phyloP scores from a whole-genome alignment of 2,113 vertebrate species.

The Bufo gargarizans region DNA sequence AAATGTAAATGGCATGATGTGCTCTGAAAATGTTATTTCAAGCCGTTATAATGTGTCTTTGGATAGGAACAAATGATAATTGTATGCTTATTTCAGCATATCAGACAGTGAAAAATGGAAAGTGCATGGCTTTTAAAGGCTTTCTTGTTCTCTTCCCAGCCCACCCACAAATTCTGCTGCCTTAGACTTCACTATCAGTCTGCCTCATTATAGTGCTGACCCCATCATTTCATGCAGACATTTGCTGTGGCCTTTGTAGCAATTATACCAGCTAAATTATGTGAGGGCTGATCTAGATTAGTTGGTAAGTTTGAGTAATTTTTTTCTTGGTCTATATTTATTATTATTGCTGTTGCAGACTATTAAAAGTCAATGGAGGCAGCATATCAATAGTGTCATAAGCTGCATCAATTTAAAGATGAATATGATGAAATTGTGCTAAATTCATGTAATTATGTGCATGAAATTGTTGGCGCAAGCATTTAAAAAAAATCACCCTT shows the following conservation, averaged over 20 bases:
- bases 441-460: no score
- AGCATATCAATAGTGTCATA: not conserved
- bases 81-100: not conserved
- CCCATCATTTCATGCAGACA: not conserved
- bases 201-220: not conserved
- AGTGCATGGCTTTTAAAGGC: not conserved
- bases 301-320: not conserved
- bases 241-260: not conserved
- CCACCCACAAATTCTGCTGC: not conserved
- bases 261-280: conserved; percentile 8
- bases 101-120: not conserved
- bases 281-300: not conserved
- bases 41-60: not conserved
- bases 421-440: not conserved
- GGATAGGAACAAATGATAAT: not conserved
- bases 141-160: not conserved
- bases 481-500: no score
- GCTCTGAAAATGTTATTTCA: not conserved
- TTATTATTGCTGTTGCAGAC: not conserved
- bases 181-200: not conserved
- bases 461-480: no score
- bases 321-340: not conserved
- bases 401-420: not conserved
- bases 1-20: not conserved
- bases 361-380: not conserved